Percentiles rank a stretch among this genome's conserved stretches.
These are phyloP conservation scores for Drosophila chauvacae DNA, from an alignment of 1,140 invertebrate genomes.

Conservation along the genomic window DNA sequence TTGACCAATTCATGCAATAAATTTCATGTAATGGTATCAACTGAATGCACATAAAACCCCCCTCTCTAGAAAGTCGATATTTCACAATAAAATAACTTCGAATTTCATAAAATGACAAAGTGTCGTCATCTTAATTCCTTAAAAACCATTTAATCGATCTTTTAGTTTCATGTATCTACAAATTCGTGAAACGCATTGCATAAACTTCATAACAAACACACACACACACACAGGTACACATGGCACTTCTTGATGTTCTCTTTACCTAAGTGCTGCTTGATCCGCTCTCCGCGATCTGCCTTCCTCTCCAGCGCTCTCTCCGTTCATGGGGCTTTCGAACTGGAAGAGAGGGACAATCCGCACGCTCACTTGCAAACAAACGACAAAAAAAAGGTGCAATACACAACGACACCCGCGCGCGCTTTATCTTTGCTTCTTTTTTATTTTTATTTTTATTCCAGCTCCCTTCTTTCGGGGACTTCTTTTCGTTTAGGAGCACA, in stretches of 20 bases:
- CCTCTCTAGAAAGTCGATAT: neutral
- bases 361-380: slow-evolving; percentile 32
- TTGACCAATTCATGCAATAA: neutral
- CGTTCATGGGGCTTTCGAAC: neutral
- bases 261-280: slow-evolving; percentile 19
- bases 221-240: slow-evolving; percentile 8
- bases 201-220: neutral
- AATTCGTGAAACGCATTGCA: neutral
- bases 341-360: slow-evolving; percentile 1
- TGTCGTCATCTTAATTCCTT: neutral
- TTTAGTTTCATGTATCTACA: too few species aligned
- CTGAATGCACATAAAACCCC: too few species aligned
- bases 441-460: slow-evolving; percentile 15
- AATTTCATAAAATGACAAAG: neutral
- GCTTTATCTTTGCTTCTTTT: slow-evolving; percentile 20
- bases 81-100: neutral
- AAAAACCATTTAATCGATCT: too few species aligned
- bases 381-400: slow-evolving; percentile 22
- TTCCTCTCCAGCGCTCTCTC: neutral
- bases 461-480: slow-evolving; percentile 11
- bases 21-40: neutral
- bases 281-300: slow-evolving; percentile 10
- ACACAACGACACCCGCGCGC: slow-evolving; percentile 15
- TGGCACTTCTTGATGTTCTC: slow-evolving; percentile 1
- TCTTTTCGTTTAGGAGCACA: slow-evolving; percentile 4